Percentiles rank a stretch among this genome's conserved stretches.
phyloP scores from a whole-genome alignment of 2,888 invertebrate species.

The Hyposoter dolosus region DNA sequence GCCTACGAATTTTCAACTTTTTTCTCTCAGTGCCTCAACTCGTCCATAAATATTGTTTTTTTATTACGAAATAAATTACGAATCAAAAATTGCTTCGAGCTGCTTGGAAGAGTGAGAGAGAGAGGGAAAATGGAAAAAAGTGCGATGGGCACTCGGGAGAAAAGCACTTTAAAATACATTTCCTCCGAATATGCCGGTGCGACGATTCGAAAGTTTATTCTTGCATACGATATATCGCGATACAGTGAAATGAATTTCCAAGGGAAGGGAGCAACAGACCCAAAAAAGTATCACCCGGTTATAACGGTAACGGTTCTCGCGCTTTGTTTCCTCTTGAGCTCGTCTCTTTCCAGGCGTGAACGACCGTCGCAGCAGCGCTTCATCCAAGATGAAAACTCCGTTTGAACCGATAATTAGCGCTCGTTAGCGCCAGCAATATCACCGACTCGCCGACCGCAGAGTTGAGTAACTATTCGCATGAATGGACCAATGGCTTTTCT shows the following conservation, averaged over 20 bases:
- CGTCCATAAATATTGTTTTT: background rate
- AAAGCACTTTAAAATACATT: background rate
- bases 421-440: slow-evolving; percentile 23
- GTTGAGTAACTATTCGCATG: background rate
- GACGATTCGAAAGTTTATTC: slow-evolving; percentile 2
- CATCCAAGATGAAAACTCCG: background rate
- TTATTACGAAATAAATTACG: background rate
- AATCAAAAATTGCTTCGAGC: background rate
- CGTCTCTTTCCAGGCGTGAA: slow-evolving; percentile 1
- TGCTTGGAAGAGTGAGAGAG: background rate
- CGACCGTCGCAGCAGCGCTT: slow-evolving; percentile 10
- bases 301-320: slow-evolving; percentile 30
- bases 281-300: slow-evolving; percentile 36
- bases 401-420: slow-evolving; percentile 36
- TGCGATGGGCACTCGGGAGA: background rate
- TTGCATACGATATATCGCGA: background rate
- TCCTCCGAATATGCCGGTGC: background rate
- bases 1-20: slow-evolving; percentile 4
- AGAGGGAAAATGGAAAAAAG: background rate
- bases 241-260: background rate
- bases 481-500: background rate
- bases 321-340: slow-evolving; percentile 14
- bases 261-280: background rate
- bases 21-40: background rate
- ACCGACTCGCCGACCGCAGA: background rate